Evolutionary conservation across 92 coral and sea anemone genomes (phyloP), one percentile per base, ranked within the genome.

Genomic region (Siderastrea radians): DNA sequence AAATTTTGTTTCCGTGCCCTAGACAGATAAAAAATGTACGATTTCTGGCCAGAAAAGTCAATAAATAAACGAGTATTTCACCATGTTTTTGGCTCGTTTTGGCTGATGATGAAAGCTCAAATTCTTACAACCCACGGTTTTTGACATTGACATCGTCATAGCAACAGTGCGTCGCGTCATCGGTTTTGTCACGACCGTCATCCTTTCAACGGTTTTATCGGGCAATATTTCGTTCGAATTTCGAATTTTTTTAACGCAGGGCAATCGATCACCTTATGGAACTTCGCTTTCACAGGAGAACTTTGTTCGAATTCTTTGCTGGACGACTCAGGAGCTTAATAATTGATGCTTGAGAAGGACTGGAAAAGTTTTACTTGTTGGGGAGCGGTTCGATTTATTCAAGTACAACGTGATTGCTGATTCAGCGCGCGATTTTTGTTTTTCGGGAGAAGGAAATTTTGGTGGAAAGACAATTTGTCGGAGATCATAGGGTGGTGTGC

Each of bases 91-190:
- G 11, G 47, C 38, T 62, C 49, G 7, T 19, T 65, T 60, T 46
- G n/a, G 11, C 13, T 47, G 44, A 10, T 47, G 87, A 55, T 76
- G 69, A 86, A 93, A 73, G 8, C 52, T 9, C 73, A 89, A 86
- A 80, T 98, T 98, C 99, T 98, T 96, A 93, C 74, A 81, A 91
- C 88, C 55, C 17, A 65, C 26, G 59, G 57, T 67, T 92, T 88
- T 72, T 87, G 90, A 91, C 89, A 91, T 91, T 89, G 96, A 91
- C 95, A 96, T 98, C 85, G 90, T 90, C 91, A 96, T 92, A 85
- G 97, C 98, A 94, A 98, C 98, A 91, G 86, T 93, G 97, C 98
- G 97, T 97, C 96, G 99, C 99, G 99, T 97, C 99, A 97, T 97
- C 97, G 92, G 90, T 84, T 93, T 94, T 94, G 95, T 93, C 94